Evolutionary conservation across 2,797 vertebrate species (phyloP).

Genomic region (Falco rusticolus): DNA sequence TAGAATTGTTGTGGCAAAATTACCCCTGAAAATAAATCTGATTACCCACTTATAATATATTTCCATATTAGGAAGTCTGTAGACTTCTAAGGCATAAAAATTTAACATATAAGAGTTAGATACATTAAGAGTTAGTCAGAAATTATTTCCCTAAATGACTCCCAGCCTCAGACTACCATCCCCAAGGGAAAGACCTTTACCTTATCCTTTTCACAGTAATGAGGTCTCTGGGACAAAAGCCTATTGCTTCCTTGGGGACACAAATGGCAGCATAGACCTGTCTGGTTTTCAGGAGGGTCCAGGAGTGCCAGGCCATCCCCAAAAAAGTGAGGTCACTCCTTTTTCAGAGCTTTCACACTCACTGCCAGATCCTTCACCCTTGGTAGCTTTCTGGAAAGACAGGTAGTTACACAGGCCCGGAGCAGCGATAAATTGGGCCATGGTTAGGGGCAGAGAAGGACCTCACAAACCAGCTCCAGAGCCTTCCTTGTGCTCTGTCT

Average conservation of each 20-base stretch:
- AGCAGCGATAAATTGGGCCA: background rate
- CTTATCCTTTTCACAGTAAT: background rate
- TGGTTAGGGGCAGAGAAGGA: background rate
- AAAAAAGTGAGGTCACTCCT: background rate
- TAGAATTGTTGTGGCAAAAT: background rate
- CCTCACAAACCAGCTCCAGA: background rate
- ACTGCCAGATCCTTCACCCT: background rate
- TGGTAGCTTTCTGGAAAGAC: background rate
- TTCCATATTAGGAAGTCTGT: background rate
- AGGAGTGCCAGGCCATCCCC: background rate
- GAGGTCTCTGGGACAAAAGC: background rate
- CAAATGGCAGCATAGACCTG: accelerated
- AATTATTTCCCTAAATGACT: background rate
- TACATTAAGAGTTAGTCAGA: background rate
- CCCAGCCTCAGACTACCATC: background rate
- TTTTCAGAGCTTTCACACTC: background rate
- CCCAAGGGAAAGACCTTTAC: background rate
- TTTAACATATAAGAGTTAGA: background rate
- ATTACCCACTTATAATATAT: background rate
- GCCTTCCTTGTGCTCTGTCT: background rate
- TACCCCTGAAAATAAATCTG: background rate
- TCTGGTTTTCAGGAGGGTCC: background rate
- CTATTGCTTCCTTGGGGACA: background rate
- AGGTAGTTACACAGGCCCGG: background rate
- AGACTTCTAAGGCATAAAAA: background rate